Evolutionary conservation across 2,888 invertebrate genomes (phyloP), one percentile per base, ranked within the genome.

Genomic region (Suillia variegata): DNA sequence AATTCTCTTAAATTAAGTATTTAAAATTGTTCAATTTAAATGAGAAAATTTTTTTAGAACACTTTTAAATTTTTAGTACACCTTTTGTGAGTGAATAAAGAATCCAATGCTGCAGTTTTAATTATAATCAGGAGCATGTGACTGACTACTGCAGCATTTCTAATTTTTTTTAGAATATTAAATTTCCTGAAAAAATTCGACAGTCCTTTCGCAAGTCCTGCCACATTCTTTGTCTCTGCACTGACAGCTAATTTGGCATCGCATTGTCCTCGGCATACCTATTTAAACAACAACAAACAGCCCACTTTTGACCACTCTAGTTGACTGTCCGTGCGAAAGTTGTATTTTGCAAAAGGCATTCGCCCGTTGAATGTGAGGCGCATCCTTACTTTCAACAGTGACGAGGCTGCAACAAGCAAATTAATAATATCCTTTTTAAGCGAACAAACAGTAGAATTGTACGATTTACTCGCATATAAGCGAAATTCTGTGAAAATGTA

Each of bases 261-360:
- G 8, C 33, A 48, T 55, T 55, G 48, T 55, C 15, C 17, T 8
- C 31, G 24, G n/a, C 1, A 12, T 3, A 21, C 54, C 55, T 45
- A 47, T 69, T 68, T 68, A 59, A 73, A 72, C 70, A 73, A 72
- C 70, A 73, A 68, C 68, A 70, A 38, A 63, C 72, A 67, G 63
- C 72, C 74, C 70, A 72, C 70, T 72, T 73, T 70, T 59, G 22
- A 22, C 45, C 58, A n/a, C n/a, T n/a, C n/a, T n/a, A n/a, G n/a
- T n/a, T n/a, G n/a, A n/a, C n/a, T n/a, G n/a, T n/a, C n/a, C n/a
- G 38, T 38, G 38, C 4, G 38, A 38, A 38, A 10, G 10, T 6
- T 26, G 26, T 10, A 10, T 10, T 10, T 5, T 38, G 38, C 38
- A 13, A n/a, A 38, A n/a, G n/a, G n/a, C n/a, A n/a, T n/a, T n/a